A percentile compares a stretch with the other conserved stretches of the same genome.
These are phyloP conservation scores for Lepidotrigona ventralis DNA, from an alignment of 1,140 invertebrate species.

Conservation along the genomic window DNA sequence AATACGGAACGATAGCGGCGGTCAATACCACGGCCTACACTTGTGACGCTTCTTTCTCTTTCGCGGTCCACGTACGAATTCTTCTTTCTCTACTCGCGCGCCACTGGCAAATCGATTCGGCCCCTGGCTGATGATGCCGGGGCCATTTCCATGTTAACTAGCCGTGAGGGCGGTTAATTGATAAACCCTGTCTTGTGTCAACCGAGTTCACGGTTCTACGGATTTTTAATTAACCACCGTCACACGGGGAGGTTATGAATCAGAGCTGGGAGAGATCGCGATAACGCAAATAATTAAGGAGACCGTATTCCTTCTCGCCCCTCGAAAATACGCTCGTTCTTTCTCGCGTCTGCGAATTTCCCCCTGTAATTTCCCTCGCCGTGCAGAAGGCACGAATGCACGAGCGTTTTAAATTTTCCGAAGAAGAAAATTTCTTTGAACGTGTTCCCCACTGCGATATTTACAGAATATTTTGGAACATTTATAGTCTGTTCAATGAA, in stretches of 20 bases:
- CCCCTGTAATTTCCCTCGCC: constrained; percentile 8
- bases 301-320: constrained; percentile 13
- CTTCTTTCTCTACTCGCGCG: constrained; percentile 51
- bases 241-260: constrained; percentile 34
- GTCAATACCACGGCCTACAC: constrained; percentile 30
- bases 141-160: constrained; percentile 49
- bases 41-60: constrained; percentile 47
- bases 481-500: too few relatives aligned
- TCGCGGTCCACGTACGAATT: constrained; percentile 52
- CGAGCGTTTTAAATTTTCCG: not conserved
- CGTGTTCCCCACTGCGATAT: not conserved
- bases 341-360: not conserved
- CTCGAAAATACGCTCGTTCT: not conserved
- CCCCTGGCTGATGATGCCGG: constrained; percentile 62
- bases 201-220: constrained; percentile 52
- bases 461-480: too few relatives aligned
- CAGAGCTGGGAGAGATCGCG: constrained; percentile 1
- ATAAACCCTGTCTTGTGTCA: constrained; percentile 45
- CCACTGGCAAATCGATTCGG: constrained; percentile 69
- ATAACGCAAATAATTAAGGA: constrained; percentile 26
- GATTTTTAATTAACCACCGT: constrained; percentile 48
- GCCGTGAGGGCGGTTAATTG: constrained; percentile 14
- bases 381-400: not conserved
- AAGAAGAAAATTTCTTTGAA: not conserved
- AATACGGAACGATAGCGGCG: constrained; percentile 45